Base-by-base conservation (phyloP, 2,797 vertebrate genomes). In the Schizopygopsis malacanthus region DNA sequence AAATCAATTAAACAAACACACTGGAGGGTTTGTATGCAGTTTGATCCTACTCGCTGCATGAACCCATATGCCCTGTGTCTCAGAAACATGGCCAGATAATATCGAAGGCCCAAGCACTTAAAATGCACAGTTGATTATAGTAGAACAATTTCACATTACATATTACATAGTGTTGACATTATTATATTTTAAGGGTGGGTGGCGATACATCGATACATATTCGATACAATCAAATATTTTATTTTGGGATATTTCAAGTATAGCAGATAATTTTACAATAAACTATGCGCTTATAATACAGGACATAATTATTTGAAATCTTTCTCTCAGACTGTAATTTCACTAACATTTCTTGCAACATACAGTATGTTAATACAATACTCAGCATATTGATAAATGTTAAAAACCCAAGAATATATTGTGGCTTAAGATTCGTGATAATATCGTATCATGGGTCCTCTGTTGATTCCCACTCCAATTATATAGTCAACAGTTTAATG, bases 1-100 rank as follows among this genome's bases (percentile, higher is more conserved):
- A 18, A 37, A 59, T 73, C 71, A 47, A 73, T 50, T 73, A 73
- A 28, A 28, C 22, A 73, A 50, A 73, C 45, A 71, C 69, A 73
- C 43, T 33, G 43, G n/a, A 65, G 37, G 41, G 41, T 61, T 47
- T 79, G 76, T 25, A 2, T 79, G 59, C 5, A 18, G 59, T 1
- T 20, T 79, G 78, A 65, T 65, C 78, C 59, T 33, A 22, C 59
- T 65, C 16, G 33, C 59, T 47, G 10, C 41, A 33, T 47, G 41
- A 47, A 65, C 59, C 56, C 41, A 65, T 33, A 65, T 65, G 78
- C 28, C 41, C 11, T 33, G 6, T 4, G 37, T 28, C 59, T 65
- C 41, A 47, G 1, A 65, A 65, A 65, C 16, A 18, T 47, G 43
- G 9, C 37, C 25, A 8, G 25, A 10, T 65, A 65, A 79, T 22